A percentile compares a stretch with the other conserved stretches of the same genome.
Evolutionary conservation across 2,797 vertebrate species (phyloP).

Genomic region (Fistularia tabacaria): DNA sequence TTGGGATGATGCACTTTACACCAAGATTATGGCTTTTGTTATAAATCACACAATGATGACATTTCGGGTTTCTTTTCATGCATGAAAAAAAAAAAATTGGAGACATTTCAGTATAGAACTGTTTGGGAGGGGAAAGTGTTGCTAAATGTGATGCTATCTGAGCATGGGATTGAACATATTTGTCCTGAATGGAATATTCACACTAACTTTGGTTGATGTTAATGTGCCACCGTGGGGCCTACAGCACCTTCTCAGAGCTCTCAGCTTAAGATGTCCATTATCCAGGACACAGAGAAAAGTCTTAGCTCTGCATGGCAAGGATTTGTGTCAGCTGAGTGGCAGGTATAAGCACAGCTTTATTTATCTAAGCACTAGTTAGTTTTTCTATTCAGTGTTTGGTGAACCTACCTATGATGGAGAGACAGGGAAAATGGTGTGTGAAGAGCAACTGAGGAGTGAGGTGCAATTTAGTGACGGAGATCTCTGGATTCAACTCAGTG

Average conservation of each 20-base stretch:
- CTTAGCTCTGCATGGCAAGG: conserved; percentile 22
- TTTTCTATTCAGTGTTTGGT: conserved; percentile 12
- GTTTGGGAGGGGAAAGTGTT: conserved; percentile 26
- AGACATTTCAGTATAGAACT: conserved; percentile 38
- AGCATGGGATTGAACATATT: conserved; percentile 52
- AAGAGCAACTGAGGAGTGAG: background rate
- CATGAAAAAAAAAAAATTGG: conserved; percentile 44
- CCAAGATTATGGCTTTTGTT: conserved; percentile 22
- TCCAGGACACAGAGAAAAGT: conserved; percentile 19
- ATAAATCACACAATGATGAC: conserved; percentile 60
- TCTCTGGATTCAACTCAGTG: conserved; percentile 1
- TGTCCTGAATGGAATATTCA: conserved; percentile 46
- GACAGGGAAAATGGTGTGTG: background rate
- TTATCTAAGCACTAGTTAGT: conserved; percentile 21
- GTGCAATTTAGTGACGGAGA: no score
- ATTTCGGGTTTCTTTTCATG: conserved; percentile 55
- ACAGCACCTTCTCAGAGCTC: conserved; percentile 29
- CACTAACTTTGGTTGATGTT: conserved; percentile 29
- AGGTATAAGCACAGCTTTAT: conserved; percentile 31
- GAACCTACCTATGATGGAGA: conserved; percentile 4
- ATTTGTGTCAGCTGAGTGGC: conserved; percentile 36
- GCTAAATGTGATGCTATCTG: conserved; percentile 55
- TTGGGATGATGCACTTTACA: conserved; percentile 46
- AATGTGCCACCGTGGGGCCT: conserved; percentile 30
- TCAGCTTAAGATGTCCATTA: conserved; percentile 42